A percentile compares a stretch with the other conserved stretches of the same genome.
phyloP scores from a whole-genome alignment of 2,113 vertebrate species.

The Melozone crissalis region DNA sequence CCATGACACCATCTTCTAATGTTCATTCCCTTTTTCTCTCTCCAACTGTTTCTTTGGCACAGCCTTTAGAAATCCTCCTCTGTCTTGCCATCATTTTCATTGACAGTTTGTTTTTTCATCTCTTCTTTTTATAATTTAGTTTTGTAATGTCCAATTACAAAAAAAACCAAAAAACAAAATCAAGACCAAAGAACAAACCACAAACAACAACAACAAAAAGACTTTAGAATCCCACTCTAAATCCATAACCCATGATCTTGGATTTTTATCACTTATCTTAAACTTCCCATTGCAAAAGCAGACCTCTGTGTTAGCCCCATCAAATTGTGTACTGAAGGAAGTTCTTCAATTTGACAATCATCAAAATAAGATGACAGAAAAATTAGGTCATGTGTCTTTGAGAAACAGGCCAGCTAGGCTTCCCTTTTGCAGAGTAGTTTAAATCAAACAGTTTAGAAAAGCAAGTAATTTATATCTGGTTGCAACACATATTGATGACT shows the following conservation, averaged over 20 bases:
- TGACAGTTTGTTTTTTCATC: background rate
- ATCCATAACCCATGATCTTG: background rate
- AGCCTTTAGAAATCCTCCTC: background rate
- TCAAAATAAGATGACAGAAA: background rate
- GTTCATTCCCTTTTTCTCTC: background rate
- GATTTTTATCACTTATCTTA: background rate
- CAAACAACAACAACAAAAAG: background rate
- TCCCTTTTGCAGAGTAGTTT: background rate
- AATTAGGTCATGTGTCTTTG: background rate
- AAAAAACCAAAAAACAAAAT: background rate
- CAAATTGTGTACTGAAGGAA: background rate
- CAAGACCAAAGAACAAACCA: background rate
- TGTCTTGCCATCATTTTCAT: background rate
- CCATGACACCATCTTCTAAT: background rate
- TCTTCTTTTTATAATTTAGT: background rate
- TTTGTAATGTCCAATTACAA: background rate
- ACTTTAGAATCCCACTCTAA: background rate
- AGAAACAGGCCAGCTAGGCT: background rate
- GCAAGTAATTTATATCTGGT: background rate
- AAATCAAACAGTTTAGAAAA: background rate
- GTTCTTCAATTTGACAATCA: background rate
- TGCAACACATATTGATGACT: background rate
- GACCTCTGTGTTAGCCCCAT: background rate
- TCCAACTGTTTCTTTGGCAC: slow-evolving; percentile 15
- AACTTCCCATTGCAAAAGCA: background rate